These are phyloP conservation scores for Dilophus febrilis DNA, from an alignment of 2,888 invertebrate species.

Conservation along the genomic window DNA sequence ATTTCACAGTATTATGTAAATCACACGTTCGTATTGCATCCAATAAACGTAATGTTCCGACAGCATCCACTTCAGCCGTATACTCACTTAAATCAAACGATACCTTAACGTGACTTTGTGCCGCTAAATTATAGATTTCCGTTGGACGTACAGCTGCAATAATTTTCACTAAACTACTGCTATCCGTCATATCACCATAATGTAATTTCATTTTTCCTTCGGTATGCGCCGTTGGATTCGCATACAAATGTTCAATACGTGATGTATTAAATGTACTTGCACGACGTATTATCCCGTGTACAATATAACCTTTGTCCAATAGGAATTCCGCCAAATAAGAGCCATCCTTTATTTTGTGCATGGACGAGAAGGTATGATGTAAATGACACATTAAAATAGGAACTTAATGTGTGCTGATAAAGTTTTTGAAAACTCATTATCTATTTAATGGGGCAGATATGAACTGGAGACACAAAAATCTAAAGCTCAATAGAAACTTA, in stretches of 20 bases:
- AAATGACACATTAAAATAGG: too few relatives aligned
- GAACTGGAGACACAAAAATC: too few relatives aligned
- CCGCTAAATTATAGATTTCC: conserved; percentile 96
- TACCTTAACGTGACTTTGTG: conserved; percentile 97
- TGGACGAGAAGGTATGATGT: too few relatives aligned
- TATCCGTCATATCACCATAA: conserved; percentile 98
- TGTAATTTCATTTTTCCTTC: conserved; percentile 83
- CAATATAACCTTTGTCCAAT: conserved; percentile 78
- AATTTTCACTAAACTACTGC: conserved; percentile 80
- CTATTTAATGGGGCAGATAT: too few relatives aligned
- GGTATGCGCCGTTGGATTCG: conserved; percentile 74
- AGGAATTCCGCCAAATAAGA: conserved; percentile 93
- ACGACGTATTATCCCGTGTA: conserved; percentile 89
- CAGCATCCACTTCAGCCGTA: conserved; percentile 92
- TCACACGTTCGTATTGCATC: conserved; percentile 86
- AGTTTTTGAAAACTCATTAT: too few relatives aligned
- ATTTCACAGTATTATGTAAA: conserved; percentile 59
- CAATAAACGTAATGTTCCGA: conserved; percentile 79
- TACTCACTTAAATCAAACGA: conserved; percentile 98
- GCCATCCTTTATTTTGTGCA: conserved; percentile 92
- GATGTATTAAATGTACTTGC: conserved; percentile 94
- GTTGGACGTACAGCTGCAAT: conserved; percentile 51
- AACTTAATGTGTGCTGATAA: too few relatives aligned
- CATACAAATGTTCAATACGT: conserved; percentile 90
- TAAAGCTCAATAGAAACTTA: too few relatives aligned